Percentiles rank a stretch among this genome's conserved stretches.
These are phyloP conservation scores for Zapus hudsonius DNA, from an alignment of 2,113 vertebrate species.

Conservation along the genomic window DNA sequence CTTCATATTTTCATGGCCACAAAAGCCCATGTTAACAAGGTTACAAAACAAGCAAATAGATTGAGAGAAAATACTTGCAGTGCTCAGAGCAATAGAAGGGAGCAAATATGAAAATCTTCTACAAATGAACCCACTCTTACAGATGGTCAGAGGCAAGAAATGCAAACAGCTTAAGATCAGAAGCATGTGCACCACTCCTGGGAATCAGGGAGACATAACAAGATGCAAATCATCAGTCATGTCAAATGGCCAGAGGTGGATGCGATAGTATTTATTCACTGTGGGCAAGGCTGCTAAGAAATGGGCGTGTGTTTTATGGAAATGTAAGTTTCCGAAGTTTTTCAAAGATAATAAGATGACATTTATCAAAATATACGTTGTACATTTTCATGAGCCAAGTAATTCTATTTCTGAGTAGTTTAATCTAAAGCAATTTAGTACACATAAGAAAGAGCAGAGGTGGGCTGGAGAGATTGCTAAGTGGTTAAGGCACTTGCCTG, in stretches of 20 bases:
- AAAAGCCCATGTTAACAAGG: background rate
- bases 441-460: no score
- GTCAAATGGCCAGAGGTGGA: background rate
- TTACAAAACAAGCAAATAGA: conserved; percentile 41
- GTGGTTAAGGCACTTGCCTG: no score
- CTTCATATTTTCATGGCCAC: background rate
- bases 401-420: no score
- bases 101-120: background rate
- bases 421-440: no score
- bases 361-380: conserved; percentile 24
- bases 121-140: background rate
- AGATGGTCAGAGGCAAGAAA: background rate
- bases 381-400: background rate
- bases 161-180: background rate
- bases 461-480: no score
- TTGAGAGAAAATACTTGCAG: conserved; percentile 46
- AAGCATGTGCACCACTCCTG: background rate
- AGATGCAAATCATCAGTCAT: no score
- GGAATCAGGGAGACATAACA: background rate
- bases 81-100: background rate
- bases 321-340: background rate
- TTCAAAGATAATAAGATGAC: conserved; percentile 4
- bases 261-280: background rate
- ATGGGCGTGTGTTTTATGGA: background rate
- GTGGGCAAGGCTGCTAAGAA: background rate